phyloP scores from a whole-genome alignment of 1,140 invertebrate genomes.

The Geopemphigus sp. region DNA sequence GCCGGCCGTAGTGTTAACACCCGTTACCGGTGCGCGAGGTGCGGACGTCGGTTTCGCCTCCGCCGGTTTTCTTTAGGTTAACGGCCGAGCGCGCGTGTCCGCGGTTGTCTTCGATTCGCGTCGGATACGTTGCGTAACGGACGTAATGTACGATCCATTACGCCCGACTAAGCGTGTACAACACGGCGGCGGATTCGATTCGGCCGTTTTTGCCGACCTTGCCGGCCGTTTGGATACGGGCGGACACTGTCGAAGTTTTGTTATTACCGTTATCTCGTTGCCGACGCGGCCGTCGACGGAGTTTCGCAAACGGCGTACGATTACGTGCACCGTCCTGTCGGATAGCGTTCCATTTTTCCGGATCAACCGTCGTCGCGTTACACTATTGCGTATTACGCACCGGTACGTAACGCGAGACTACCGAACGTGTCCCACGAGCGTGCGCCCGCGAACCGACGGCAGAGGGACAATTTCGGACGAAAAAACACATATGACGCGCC shows the following conservation, averaged over 20 bases:
- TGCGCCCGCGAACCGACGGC: too few species aligned
- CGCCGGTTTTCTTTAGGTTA: neutral
- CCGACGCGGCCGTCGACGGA: neutral
- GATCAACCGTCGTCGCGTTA: too few species aligned
- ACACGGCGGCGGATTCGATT: slow-evolving; percentile 10
- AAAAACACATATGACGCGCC: too few species aligned
- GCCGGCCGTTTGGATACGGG: slow-evolving; percentile 24
- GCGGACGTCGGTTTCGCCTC: neutral
- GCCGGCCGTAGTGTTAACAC: neutral
- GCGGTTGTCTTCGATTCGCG: slow-evolving; percentile 12
- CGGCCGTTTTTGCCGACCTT: slow-evolving; percentile 13
- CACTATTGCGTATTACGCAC: too few species aligned
- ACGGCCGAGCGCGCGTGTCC: neutral
- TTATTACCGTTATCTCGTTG: neutral
- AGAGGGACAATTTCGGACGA: too few species aligned
- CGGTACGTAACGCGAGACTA: too few species aligned
- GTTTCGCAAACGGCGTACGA: slow-evolving; percentile 37
- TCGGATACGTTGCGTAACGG: slow-evolving; percentile 23
- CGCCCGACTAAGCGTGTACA: neutral
- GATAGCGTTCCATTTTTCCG: too few species aligned
- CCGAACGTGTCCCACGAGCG: too few species aligned
- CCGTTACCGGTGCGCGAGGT: neutral
- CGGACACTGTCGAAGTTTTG: neutral
- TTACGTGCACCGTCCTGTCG: too few species aligned
- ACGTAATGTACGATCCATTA: neutral